Conservation (phyloP, 2,113 vertebrate species). For the Ariopsis seemanni region DNA sequence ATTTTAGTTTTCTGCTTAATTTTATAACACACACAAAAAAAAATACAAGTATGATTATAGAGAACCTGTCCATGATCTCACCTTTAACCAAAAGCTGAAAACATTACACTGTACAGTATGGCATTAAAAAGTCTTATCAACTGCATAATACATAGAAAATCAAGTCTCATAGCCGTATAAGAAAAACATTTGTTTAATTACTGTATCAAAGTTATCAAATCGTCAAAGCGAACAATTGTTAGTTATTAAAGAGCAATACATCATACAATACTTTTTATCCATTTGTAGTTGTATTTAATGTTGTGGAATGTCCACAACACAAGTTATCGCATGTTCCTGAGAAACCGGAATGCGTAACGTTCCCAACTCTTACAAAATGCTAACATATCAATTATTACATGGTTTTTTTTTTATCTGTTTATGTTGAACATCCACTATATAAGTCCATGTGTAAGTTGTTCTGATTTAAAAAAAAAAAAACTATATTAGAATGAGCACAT, state of each 20-base stretch:
- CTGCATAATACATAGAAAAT: background rate
- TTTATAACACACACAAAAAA: too few species aligned
- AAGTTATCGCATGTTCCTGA: background rate
- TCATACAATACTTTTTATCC: background rate
- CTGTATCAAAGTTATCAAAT: background rate
- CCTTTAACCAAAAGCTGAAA: background rate
- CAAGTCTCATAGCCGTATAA: background rate
- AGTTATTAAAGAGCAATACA: background rate
- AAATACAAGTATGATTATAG: too few species aligned
- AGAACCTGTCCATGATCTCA: too few species aligned
- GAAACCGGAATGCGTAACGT: background rate
- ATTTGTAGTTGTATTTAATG: background rate
- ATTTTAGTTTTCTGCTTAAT: background rate
- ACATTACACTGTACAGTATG: background rate
- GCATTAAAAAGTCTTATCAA: background rate
- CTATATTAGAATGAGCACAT: background rate
- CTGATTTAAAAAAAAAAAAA: background rate
- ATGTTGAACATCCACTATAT: background rate
- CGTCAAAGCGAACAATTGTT: background rate
- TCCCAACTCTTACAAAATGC: background rate
- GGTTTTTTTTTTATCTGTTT: background rate
- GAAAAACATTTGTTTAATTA: background rate
- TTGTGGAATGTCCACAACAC: background rate
- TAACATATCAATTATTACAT: background rate
- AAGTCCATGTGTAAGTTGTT: background rate